Evolutionary conservation across 2,888 invertebrate genomes (phyloP), one percentile per base, ranked within the genome.

Genomic region (Conops quadrifasciatus): DNA sequence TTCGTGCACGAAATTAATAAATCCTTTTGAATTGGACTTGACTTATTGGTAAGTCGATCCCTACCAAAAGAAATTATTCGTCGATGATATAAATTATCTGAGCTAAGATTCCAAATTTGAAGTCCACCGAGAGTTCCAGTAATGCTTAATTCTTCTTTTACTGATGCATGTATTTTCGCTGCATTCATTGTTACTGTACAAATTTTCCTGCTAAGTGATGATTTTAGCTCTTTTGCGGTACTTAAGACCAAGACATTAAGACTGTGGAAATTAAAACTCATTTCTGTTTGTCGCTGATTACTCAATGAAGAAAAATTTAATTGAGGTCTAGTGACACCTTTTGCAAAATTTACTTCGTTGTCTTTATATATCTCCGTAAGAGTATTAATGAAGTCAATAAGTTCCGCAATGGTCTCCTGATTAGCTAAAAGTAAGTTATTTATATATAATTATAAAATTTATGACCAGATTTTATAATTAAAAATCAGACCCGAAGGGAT

Each of bases 181-280:
- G 94, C 94, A 73, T 92, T 92, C 90, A 97, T 91, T 16, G 96
- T 97, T 21, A 96, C 95, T 0, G 97, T 97, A 71, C 96, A 96
- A 73, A 97, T 94, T 88, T 97, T 97, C 77, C 93, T 90, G 0
- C 94, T 95, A 43, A 91, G 88, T 65, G 92, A 86, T 75, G 88
- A 87, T 58, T 91, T 91, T 75, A 92, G 92, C 76, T 90, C 91
- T 79, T 93, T 88, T 0, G 93, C 90, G 0, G 94, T 94, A 72
- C 96, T 89, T 75, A 97, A 87, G 75, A 97, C 88, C 71, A 97
- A 87, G 73, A 97, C 92, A 84, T 96, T 97, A 72, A 98, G 87
- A 15, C 96, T 90, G 85, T 95, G 94, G 84, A 97, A 97, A 84
- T 97, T 96, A 81, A 97, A 97, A 28, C 93, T 93, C 28, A 97